phyloP scores from a whole-genome alignment of 2,888 invertebrate genomes.

The Cosmorhoe ocellata region DNA sequence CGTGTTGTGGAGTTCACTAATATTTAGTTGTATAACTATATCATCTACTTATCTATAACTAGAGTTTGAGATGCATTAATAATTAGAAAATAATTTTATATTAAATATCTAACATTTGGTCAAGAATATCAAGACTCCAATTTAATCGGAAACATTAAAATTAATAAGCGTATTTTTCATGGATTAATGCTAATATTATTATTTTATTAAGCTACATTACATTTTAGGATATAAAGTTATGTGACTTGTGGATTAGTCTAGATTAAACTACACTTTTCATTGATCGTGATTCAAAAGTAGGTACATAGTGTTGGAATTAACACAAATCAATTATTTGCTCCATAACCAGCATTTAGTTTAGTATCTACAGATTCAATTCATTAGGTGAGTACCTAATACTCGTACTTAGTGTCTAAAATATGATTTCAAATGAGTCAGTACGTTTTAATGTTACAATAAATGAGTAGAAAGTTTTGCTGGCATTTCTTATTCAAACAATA shows the following conservation, averaged over 20 bases:
- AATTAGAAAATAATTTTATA: slow-evolving; percentile 71
- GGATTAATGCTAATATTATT: slow-evolving; percentile 65
- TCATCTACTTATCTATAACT: slow-evolving; percentile 48
- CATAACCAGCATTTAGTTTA: slow-evolving; percentile 64
- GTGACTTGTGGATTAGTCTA: slow-evolving; percentile 16
- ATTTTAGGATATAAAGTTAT: slow-evolving; percentile 21
- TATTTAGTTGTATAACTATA: slow-evolving; percentile 3
- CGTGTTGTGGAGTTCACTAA: slow-evolving; percentile 5
- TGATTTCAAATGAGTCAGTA: slow-evolving; percentile 52
- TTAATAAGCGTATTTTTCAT: slow-evolving; percentile 82
- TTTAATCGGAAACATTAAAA: slow-evolving; percentile 81
- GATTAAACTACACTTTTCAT: slow-evolving; percentile 26
- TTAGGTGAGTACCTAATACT: slow-evolving; percentile 3
- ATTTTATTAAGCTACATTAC: slow-evolving; percentile 30
- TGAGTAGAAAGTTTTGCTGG: slow-evolving; percentile 44
- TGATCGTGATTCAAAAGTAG: slow-evolving; percentile 27
- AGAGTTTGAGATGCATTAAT: slow-evolving; percentile 64
- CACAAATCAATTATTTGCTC: slow-evolving; percentile 52
- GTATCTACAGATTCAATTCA: slow-evolving; percentile 52
- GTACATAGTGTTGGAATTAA: slow-evolving; percentile 18
- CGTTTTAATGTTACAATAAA: slow-evolving; percentile 46
- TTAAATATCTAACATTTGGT: slow-evolving; percentile 79
- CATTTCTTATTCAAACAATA: slow-evolving; percentile 29
- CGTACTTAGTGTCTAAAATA: slow-evolving; percentile 35
- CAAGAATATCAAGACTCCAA: slow-evolving; percentile 80